Base-by-base conservation (phyloP, 2,888 invertebrate genomes). In the Nowickia ferox region DNA sequence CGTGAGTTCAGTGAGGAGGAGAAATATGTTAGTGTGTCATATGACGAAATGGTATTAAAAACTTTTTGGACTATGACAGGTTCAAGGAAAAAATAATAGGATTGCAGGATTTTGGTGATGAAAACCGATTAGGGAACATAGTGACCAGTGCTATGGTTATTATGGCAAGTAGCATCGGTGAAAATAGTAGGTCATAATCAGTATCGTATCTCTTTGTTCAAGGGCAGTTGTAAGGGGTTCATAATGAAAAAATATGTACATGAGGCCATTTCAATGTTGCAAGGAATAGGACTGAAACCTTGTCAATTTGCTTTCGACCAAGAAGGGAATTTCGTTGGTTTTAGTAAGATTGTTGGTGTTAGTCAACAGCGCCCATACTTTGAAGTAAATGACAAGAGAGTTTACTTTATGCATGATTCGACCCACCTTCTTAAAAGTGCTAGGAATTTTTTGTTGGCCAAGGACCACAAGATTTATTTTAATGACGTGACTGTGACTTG, bases 11-110 rank as follows among this genome's bases (percentile, higher is more conserved):
- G 13, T 1, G n/a, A 74, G 1, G 8, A 72, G 2, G 40, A 74
- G 3, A 72, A 59, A 38, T 38, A 38, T 11, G 40, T 72, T 19
- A 38, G 38, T 42, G n/a, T 51, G 9, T 74, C 51, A 1, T 74
- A 63, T 5, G 61, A 63, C 10, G 63, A 63, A 19, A 74, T 74
- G 51, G 11, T 51, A 3, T 10, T 51, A 11, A 74, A 74, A 48
- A 19, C 2, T 74, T 11, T 17, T n/a, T 75, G 4, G 63, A 75
- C 1, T 75, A 75, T 42, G 38, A 75, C 22, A 51, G 9, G 1
- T 11, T 9, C 10, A 63, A 40, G 9, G 75, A 63, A 13, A 61
- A 19, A 8, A 48, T 61, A 3, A 74, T 48, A 9, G 61, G 59
- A 13, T 48, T 74, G 10, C 17, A 75, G 13, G 75, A 63, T 42